A percentile compares a stretch with the other conserved stretches of the same genome.
These are phyloP conservation scores for Neodontobutis hainanensis DNA, from an alignment of 2,113 vertebrate genomes.

Conservation along the genomic window DNA sequence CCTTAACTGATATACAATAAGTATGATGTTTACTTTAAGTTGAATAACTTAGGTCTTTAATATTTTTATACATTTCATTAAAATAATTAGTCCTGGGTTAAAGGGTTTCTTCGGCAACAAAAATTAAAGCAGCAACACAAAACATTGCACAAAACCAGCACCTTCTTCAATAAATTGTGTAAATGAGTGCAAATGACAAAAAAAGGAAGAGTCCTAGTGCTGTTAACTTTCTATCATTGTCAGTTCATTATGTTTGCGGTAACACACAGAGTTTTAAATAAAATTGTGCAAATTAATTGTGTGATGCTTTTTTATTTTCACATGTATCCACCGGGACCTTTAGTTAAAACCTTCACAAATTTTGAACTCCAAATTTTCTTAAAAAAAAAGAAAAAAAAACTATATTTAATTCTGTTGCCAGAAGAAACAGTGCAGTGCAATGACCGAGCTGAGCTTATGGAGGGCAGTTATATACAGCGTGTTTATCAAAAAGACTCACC, in stretches of 20 bases:
- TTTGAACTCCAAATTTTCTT: conserved; percentile 30
- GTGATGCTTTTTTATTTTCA: conserved; percentile 7
- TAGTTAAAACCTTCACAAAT: neutral
- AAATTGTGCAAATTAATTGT: conserved; percentile 22
- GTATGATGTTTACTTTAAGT: conserved; percentile 3
- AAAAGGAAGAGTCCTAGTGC: conserved; percentile 29
- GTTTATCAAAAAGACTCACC: conserved; percentile 87
- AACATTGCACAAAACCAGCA: conserved; percentile 83
- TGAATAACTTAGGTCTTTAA: conserved; percentile 10
- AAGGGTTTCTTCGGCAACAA: conserved; percentile 41
- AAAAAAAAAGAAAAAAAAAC: conserved; percentile 79
- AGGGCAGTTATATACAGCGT: conserved; percentile 97
- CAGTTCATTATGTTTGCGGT: neutral
- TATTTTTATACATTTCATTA: conserved; percentile 43
- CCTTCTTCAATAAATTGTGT: conserved; percentile 86
- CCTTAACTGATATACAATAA: conserved; percentile 11
- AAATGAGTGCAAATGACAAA: conserved; percentile 75
- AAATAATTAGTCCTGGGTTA: conserved; percentile 37
- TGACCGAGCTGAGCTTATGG: conserved; percentile 84
- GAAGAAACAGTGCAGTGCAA: conserved; percentile 85
- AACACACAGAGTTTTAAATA: neutral
- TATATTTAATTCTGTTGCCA: conserved; percentile 73
- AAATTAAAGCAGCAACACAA: conserved; percentile 55
- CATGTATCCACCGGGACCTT: conserved; percentile 10
- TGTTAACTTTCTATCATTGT: conserved; percentile 12